Evolutionary conservation across 2,888 invertebrate species (phyloP), one percentile per base, ranked within the genome.

Genomic region (Therioaphis trifolii): DNA sequence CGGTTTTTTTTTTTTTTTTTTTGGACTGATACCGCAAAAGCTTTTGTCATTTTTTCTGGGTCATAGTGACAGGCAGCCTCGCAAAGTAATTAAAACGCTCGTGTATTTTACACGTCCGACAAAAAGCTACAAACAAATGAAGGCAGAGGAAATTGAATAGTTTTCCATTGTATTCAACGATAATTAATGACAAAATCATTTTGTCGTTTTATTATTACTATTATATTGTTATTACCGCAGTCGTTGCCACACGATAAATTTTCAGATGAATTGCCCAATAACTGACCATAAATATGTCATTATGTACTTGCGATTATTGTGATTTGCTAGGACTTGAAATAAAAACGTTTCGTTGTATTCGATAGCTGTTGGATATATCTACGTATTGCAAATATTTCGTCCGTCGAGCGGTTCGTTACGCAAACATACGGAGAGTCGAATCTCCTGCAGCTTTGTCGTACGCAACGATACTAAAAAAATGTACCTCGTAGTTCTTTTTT

Each of bases 101-200:
- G 21, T 15, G 55, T 24, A 75, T 63, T 63, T 77, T 66, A 66
- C 66, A 18, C 52, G 52, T 27, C 21, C 9, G 52, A 52, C 49
- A 66, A 66, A 61, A 40, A 55, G 35, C 24, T 24, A 52, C 52
- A 24, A 66, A 52, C 66, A 52, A 68, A 68, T 24, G 27, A 68
- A 43, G 55, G 46, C 69, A 71, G 58, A 58, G 58, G 80, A 80
- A 71, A 80, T 80, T 71, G 71, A 80, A 80, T 71, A 46, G 43
- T 71, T 71, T 58, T 29, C 46, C 46, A 46, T 80, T 71, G 68
- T 78, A 18, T 78, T 78, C 18, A 52, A 40, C 52, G 68, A n/a
- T 78, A 78, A 78, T 78, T 78, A 78, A 78, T 68, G 68, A 52
- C 52, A 15, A 24, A 15, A 24, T 49, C 66, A 52, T 49, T 49